Percentiles rank a stretch among this genome's conserved stretches.
Conservation (phyloP, 2,888 invertebrate species). For the Cephus spinipes region DNA sequence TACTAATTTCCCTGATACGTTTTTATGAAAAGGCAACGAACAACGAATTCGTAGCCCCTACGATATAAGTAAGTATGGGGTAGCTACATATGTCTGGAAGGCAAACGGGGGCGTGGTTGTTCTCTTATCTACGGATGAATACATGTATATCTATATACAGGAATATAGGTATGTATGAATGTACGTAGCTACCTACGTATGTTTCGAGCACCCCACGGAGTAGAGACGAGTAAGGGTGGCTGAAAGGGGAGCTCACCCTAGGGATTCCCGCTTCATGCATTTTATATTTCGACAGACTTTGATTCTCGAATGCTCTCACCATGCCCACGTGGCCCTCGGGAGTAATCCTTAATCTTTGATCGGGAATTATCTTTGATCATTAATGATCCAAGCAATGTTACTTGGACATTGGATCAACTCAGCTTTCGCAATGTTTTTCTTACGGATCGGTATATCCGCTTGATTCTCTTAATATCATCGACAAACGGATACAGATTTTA, state of each 20-base stretch:
- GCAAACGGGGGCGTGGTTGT: not conserved
- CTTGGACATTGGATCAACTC: conserved; percentile 49
- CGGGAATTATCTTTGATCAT: conserved; percentile 63
- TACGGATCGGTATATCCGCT: not conserved
- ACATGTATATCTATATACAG: not conserved
- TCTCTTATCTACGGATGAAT: not conserved
- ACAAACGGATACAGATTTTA: not conserved
- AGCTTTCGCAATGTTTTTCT: conserved; percentile 46
- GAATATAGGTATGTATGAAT: not conserved
- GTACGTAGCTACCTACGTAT: not conserved
- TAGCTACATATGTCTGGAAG: not conserved
- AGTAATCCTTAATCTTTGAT: conserved; percentile 63
- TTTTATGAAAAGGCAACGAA: not conserved
- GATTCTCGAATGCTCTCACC: conserved; percentile 54
- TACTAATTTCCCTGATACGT: not conserved
- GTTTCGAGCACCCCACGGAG: conserved; percentile 5
- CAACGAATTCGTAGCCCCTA: not conserved
- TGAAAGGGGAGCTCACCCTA: conserved; percentile 29
- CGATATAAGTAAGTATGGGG: not conserved
- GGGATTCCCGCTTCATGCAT: conserved; percentile 63
- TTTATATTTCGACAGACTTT: conserved; percentile 64
- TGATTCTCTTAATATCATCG: not conserved
- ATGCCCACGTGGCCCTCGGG: conserved; percentile 36
- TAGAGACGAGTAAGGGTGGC: not conserved
- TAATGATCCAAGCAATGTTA: conserved; percentile 7